Evolutionary conservation across 2,888 invertebrate species (phyloP).

Genomic region (Pterobdella sp.): DNA sequence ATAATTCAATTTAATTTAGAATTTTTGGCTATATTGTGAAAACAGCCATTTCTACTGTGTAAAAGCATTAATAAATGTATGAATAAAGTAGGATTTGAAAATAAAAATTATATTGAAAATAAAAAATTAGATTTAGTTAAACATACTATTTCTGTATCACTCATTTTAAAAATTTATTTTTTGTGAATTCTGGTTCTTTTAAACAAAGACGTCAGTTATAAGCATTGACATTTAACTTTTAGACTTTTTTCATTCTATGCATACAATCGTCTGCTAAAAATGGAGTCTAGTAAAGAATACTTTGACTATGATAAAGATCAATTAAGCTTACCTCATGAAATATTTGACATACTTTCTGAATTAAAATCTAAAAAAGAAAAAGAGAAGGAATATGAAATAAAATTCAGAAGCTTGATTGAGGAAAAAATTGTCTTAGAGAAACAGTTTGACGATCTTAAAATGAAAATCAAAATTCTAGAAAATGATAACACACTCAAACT

Average conservation of each 20-base stretch:
- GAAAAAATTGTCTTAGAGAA: conserved; percentile 16
- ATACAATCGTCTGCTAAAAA: background rate
- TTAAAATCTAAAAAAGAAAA: conserved; percentile 11
- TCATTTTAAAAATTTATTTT: no score
- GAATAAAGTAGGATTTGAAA: background rate
- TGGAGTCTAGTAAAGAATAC: background rate
- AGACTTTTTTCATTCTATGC: background rate
- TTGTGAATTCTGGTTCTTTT: no score
- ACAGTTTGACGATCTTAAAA: conserved; percentile 18
- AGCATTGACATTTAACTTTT: background rate
- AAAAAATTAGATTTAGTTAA: no score
- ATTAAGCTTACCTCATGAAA: conserved; percentile 3
- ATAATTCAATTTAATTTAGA: background rate
- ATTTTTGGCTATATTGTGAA: background rate
- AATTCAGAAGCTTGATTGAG: background rate
- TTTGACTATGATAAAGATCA: background rate
- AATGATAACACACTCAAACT: conserved; percentile 10
- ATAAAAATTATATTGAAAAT: background rate
- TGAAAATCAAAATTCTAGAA: conserved; percentile 17
- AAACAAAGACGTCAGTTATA: background rate
- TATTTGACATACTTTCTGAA: conserved; percentile 22
- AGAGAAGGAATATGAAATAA: conserved; percentile 12
- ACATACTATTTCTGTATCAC: no score
- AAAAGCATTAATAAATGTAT: background rate
- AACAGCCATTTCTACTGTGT: background rate